These are phyloP conservation scores for Baccha elongata DNA, from an alignment of 2,888 invertebrate genomes.

Conservation along the genomic window DNA sequence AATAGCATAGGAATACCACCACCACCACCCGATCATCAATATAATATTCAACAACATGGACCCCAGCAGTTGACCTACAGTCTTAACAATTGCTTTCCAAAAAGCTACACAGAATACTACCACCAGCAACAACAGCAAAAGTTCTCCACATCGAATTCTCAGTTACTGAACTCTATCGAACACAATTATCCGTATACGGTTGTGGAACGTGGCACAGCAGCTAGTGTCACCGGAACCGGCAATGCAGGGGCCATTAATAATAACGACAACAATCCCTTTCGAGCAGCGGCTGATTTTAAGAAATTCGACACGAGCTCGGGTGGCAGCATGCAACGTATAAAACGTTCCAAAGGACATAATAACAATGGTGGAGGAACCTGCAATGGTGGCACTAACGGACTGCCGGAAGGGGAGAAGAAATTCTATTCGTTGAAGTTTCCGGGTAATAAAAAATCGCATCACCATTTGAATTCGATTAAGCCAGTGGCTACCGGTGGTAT, in stretches of 20 bases:
- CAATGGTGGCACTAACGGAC: constrained; percentile 65
- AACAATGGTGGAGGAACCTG: not conserved
- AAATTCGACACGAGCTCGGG: constrained; percentile 77
- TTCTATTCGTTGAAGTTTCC: constrained; percentile 81
- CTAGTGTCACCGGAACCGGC: constrained; percentile 63
- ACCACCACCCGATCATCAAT: constrained; percentile 74
- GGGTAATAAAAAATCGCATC: constrained; percentile 74
- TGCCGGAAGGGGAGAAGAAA: constrained; percentile 79
- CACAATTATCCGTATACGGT: constrained; percentile 80
- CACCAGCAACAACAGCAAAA: constrained; percentile 79
- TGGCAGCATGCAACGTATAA: constrained; percentile 77
- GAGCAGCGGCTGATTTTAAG: constrained; percentile 80
- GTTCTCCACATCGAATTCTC: constrained; percentile 77
- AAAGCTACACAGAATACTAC: constrained; percentile 81
- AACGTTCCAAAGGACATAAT: constrained; percentile 73
- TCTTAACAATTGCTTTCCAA: constrained; percentile 81
- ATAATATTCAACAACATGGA: constrained; percentile 6
- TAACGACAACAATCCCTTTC: constrained; percentile 79
- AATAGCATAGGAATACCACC: constrained; percentile 53
- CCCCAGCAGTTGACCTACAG: constrained; percentile 79
- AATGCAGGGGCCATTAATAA: constrained; percentile 73
- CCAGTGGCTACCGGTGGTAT: constrained; percentile 47
- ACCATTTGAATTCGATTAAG: constrained; percentile 69
- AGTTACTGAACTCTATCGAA: constrained; percentile 78
- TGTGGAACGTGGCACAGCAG: constrained; percentile 76